Conservation (phyloP, 2,797 vertebrate species). For the Enteromius radiatus region DNA sequence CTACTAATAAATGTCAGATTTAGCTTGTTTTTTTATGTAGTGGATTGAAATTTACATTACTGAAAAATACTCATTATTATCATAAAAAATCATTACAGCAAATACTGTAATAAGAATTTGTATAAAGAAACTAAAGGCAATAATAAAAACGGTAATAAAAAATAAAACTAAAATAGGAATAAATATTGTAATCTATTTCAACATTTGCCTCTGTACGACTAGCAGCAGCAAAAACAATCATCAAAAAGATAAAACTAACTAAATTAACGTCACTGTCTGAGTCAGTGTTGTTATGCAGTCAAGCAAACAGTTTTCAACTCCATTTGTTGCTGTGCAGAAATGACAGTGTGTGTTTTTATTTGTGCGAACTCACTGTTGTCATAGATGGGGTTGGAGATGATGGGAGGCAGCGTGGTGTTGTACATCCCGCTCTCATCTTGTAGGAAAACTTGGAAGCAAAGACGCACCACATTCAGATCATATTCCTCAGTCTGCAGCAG, state of each 20-base stretch:
- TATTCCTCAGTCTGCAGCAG: constrained; percentile 93
- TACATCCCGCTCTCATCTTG: constrained; percentile 87
- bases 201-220: neutral
- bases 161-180: neutral
- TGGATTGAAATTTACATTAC: neutral
- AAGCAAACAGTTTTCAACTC: neutral
- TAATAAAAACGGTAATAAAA: neutral
- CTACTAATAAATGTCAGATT: neutral
- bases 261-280: neutral
- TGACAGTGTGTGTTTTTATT: neutral
- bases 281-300: neutral
- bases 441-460: constrained; percentile 95
- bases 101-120: neutral
- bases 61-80: neutral
- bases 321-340: neutral
- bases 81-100: neutral
- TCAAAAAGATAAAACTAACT: neutral
- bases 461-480: constrained; percentile 94
- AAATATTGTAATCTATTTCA: neutral
- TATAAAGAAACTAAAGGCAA: neutral
- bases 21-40: neutral
- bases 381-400: constrained; percentile 97
- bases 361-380: constrained; percentile 87
- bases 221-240: neutral
- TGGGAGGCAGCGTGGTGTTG: constrained; percentile 81